Evolutionary conservation across 2,888 invertebrate genomes (phyloP).

Genomic region (Hirtodrosophila alboralis): DNA sequence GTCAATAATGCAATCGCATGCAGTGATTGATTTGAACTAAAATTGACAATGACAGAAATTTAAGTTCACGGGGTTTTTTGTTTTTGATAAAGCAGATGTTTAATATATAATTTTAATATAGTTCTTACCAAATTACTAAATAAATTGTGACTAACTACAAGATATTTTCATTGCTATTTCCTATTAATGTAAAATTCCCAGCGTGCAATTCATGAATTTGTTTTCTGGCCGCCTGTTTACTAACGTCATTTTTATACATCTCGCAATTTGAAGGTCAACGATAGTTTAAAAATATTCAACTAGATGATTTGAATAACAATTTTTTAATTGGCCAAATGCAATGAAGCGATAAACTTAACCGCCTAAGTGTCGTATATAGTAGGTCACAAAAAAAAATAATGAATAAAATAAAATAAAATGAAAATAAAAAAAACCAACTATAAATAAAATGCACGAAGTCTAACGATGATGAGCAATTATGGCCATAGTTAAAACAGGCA

Average conservation of each 20-base stretch:
- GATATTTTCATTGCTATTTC: neutral
- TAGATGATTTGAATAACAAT: constrained; percentile 54
- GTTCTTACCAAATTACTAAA: no score
- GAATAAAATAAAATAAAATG: constrained; percentile 22
- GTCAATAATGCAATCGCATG: constrained; percentile 5
- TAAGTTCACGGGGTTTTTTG: neutral
- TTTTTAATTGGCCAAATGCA: constrained; percentile 64
- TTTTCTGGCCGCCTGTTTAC: constrained; percentile 3
- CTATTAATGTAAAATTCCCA: constrained; percentile 7
- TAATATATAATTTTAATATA: no score
- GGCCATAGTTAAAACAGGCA: constrained; percentile 42
- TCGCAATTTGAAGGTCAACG: constrained; percentile 51
- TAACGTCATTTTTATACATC: constrained; percentile 14
- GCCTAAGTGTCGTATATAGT: constrained; percentile 38
- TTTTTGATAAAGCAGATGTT: neutral
- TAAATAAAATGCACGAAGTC: constrained; percentile 45
- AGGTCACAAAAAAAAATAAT: no score
- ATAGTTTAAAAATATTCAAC: constrained; percentile 44
- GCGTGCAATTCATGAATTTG: neutral
- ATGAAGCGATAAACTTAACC: constrained; percentile 55
- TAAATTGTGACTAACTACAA: no score
- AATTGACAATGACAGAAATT: neutral
- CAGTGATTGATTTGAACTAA: constrained; percentile 19
- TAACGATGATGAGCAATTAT: constrained; percentile 69
- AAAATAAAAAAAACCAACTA: no score